Evolutionary conservation across 2,797 vertebrate genomes (phyloP).

Genomic region (Acanthurus tractus): DNA sequence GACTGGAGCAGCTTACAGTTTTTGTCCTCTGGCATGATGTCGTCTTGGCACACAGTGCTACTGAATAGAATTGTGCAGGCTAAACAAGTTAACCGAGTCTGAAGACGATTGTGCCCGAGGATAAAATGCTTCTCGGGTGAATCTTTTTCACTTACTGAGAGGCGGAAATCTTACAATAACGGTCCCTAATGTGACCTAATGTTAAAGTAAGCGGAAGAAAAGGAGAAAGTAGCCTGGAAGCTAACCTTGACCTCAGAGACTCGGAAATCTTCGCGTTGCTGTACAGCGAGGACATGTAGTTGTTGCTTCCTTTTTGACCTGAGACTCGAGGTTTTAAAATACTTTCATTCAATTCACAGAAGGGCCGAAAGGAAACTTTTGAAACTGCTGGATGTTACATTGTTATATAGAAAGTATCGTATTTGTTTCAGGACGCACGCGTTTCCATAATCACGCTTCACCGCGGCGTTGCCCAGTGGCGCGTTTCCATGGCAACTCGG

Average conservation of each 20-base stretch:
- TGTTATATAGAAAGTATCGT: neutral
- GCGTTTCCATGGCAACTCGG: slow-evolving; percentile 65
- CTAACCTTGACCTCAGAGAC: neutral
- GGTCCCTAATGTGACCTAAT: too few species aligned
- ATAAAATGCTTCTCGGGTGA: neutral
- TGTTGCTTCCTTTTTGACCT: too few species aligned
- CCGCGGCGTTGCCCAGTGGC: slow-evolving; percentile 31
- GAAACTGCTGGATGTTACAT: too few species aligned
- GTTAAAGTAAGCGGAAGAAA: too few species aligned
- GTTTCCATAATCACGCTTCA: slow-evolving; percentile 24
- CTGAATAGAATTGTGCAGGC: neutral
- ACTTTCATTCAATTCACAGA: neutral
- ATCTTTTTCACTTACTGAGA: neutral
- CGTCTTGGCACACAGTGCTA: neutral
- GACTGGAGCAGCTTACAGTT: slow-evolving; percentile 13
- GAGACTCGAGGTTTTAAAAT: neutral
- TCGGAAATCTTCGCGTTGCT: too few species aligned
- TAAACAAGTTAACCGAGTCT: neutral
- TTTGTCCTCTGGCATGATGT: slow-evolving; percentile 50
- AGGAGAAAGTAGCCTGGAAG: neutral
- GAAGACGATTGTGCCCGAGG: neutral
- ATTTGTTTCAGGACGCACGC: slow-evolving; percentile 13
- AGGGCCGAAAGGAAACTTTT: neutral
- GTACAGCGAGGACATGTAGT: too few species aligned
- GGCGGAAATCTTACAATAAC: too few species aligned